Evolutionary conservation across 2,888 invertebrate genomes (phyloP).

Genomic region (Ethmia dodecea): DNA sequence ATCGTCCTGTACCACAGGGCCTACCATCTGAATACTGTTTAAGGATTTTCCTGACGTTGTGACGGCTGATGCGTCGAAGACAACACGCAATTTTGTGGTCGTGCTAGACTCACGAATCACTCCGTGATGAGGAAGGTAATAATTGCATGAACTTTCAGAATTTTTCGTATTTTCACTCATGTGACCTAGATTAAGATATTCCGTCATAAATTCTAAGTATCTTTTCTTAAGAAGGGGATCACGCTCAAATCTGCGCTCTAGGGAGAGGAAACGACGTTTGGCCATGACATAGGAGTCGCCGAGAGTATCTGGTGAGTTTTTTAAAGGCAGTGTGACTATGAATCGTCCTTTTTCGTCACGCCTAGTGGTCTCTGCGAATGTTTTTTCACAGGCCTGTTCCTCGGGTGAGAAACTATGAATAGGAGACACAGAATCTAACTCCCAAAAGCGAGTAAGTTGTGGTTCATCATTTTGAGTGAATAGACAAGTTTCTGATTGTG

Average conservation of each 20-base stretch:
- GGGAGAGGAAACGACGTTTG: conserved; percentile 3
- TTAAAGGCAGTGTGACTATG: conserved; percentile 16
- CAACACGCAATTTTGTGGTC: conserved; percentile 2
- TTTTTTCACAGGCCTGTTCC: conserved; percentile 14
- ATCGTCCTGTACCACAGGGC: conserved; percentile 11
- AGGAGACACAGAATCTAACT: conserved; percentile 1
- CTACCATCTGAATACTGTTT: conserved; percentile 12
- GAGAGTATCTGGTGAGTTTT: conserved; percentile 11
- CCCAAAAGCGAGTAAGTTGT: conserved; percentile 6
- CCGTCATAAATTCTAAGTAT: conserved; percentile 14
- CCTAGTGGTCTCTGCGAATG: conserved; percentile 8
- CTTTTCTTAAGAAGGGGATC: conserved; percentile 5
- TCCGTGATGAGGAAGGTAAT: conserved; percentile 17
- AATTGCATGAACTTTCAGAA: not conserved
- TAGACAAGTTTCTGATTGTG: not conserved
- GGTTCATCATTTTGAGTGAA: not conserved
- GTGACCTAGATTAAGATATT: conserved; percentile 4
- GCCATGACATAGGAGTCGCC: conserved; percentile 14
- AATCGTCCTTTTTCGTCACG: conserved; percentile 15
- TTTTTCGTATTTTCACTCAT: conserved; percentile 1
- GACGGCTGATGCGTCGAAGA: not conserved
- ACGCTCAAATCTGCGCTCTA: conserved; percentile 10
- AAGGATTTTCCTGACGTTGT: conserved; percentile 6
- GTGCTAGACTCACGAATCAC: conserved; percentile 13
- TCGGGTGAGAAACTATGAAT: not conserved